Evolutionary conservation across 2,888 invertebrate species (phyloP).

Genomic region (Gortyna flavago): DNA sequence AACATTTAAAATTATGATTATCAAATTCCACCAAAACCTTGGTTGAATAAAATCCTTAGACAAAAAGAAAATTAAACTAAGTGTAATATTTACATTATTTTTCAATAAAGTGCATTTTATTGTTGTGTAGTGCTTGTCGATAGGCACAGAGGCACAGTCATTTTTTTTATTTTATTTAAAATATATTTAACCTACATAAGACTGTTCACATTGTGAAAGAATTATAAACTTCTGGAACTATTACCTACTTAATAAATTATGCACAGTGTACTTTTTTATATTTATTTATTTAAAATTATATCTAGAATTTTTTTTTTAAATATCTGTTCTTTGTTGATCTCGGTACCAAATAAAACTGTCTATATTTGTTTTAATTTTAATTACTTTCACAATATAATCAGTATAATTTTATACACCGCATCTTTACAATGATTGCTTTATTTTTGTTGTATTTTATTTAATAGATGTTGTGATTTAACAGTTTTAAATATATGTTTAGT

Average conservation of each 20-base stretch:
- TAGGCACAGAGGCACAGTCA: conserved; percentile 89
- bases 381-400: conserved; percentile 66
- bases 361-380: conserved; percentile 34
- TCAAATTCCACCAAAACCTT: conserved; percentile 48
- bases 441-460: conserved; percentile 61
- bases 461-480: conserved; percentile 36
- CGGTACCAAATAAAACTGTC: neutral
- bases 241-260: neutral
- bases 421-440: conserved; percentile 80
- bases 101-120: conserved; percentile 75
- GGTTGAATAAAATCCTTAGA: conserved; percentile 59
- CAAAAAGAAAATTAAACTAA: conserved; percentile 47
- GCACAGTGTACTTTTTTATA: too few relatives aligned
- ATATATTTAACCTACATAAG: conserved; percentile 71
- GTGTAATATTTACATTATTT: conserved; percentile 66
- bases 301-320: conserved; percentile 10
- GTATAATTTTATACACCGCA: conserved; percentile 71
- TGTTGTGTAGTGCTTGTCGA: conserved; percentile 84
- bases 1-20: conserved; percentile 63
- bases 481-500: conserved; percentile 44
- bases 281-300: neutral
- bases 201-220: conserved; percentile 63
- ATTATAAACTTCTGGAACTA: conserved; percentile 23
- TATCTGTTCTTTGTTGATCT: conserved; percentile 51
- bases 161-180: conserved; percentile 73